Evolutionary conservation across 2,797 vertebrate genomes (phyloP), one percentile per base, ranked within the genome.

Genomic region (Lindbergichthys nudifrons): DNA sequence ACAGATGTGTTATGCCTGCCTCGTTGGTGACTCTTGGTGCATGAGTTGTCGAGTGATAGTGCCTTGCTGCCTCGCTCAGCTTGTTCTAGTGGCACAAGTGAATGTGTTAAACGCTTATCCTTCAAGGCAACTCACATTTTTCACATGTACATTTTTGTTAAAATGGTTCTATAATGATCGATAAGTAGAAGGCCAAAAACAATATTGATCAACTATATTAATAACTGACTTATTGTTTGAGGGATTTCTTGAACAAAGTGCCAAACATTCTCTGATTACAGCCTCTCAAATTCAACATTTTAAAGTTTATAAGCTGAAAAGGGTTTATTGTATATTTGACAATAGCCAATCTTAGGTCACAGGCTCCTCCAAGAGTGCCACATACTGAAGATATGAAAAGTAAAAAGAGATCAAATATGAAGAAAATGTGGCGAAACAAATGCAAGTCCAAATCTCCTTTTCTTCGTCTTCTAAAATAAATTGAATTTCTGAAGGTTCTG

Each of bases 1-100:
- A 66, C 73, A 72, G 71, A 79, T 79, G 64, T 75, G 54, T 39
- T 63, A 71, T 41, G 66, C 42, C 61, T 61, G 70, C 51, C 21
- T 78, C n/a, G 23, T 23, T 66, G 56, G 73, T 52, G 52, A 48
- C 65, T 70, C 26, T 68, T 64, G 65, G 19, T 56, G n/a, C 69
- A 65, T 50, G 42, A 72, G 63, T 56, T 75, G 67, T 82, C 72
- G 53, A 66, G 58, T 26, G 53, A 61, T 32, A 60, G 23, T 26
- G 56, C 21, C 61, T 77, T 7, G 7, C 62, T 45, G 65, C 39
- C 54, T 81, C 54, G 58, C 75, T 75, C 43, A 64, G 65, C 32
- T 72, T 62, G 54, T 45, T 60, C 71, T 47, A 59, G 42, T 68
- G 30, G 45, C 53, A 46, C 53, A 68, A 67, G 16, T 65, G 64